phyloP scores from a whole-genome alignment of 2,797 vertebrate species.

The Sparidentex hasta region DNA sequence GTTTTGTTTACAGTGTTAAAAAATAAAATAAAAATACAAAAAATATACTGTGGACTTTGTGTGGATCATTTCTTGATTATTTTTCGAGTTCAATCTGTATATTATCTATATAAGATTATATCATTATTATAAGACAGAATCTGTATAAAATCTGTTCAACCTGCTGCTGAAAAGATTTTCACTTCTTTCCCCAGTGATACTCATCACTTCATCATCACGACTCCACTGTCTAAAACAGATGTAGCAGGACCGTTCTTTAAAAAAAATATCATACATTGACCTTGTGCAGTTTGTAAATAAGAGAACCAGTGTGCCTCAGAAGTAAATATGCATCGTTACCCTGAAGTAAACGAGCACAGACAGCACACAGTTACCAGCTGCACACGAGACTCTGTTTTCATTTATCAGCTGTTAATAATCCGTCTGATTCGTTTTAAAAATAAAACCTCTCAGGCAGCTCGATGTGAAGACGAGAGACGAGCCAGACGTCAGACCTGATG shows the following conservation, averaged over 20 bases:
- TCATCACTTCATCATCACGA: no score
- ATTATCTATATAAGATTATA: neutral
- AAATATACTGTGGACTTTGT: neutral
- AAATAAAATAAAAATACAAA: no score
- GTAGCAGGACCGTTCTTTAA: no score
- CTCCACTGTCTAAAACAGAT: no score
- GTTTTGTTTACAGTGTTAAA: neutral
- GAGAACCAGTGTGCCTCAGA: neutral
- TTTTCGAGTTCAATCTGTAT: conserved; percentile 6
- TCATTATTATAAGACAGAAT: no score
- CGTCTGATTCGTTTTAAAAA: neutral
- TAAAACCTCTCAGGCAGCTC: neutral
- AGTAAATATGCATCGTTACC: neutral
- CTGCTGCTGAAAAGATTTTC: neutral
- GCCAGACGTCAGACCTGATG: neutral
- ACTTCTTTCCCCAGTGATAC: no score
- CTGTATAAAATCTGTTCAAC: no score
- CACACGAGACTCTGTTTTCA: neutral
- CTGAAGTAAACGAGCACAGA: neutral
- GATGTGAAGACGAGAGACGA: conserved; percentile 6
- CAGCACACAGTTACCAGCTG: neutral
- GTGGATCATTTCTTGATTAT: neutral
- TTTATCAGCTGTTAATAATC: neutral
- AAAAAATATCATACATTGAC: no score
- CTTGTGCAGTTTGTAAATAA: no score